Evolutionary conservation across 2,797 vertebrate genomes (phyloP), one percentile per base, ranked within the genome.

Genomic region (Nannoperca australis): DNA sequence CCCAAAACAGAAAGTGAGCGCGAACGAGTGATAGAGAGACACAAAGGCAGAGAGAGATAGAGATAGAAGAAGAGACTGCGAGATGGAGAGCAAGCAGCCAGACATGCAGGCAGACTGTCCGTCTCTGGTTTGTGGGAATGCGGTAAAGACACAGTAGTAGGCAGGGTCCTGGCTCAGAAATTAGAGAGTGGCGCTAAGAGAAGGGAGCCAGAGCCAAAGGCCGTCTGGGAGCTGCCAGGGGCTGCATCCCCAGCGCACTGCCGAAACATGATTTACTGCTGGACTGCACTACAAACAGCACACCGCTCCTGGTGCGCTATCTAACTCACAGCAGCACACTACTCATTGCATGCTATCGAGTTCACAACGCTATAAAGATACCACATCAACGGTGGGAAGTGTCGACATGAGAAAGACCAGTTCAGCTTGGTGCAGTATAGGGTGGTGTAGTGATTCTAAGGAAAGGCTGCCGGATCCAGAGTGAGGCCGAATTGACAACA

Each of bases 101-200:
- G 93, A 93, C 93, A 89, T 83, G 84, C 88, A 91, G 91, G 90
- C 93, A 94, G 93, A 94, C 92, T 93, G 91, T 88, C 87, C 87
- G 92, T 93, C 91, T 93, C 91, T 92, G 92, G 89, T 93, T 92
- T 93, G 92, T 89, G 93, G 91, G 92, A 92, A 90, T 93, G 92
- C 50, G 92, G 93, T 93, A 82, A 88, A 89, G 92, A 93, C 91
- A 91, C 92, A 93, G 92, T 89, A 90, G 92, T 87, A 88, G 91
- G 91, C 93, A 89, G 91, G 87, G 91, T 91, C 89, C 91, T 84
- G 82, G 87, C 88, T 85, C 92, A 90, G 90, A 94, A 94, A 94
- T 94, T 94, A 94, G 85, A 94, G 93, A 92, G 93, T 92, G 91
- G 91, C 87, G 91, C 91, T 92, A 89, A 91, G 89, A 90, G 90